Base-by-base conservation (phyloP, 2,797 vertebrate species). In the Craterocephalus amniculus region DNA sequence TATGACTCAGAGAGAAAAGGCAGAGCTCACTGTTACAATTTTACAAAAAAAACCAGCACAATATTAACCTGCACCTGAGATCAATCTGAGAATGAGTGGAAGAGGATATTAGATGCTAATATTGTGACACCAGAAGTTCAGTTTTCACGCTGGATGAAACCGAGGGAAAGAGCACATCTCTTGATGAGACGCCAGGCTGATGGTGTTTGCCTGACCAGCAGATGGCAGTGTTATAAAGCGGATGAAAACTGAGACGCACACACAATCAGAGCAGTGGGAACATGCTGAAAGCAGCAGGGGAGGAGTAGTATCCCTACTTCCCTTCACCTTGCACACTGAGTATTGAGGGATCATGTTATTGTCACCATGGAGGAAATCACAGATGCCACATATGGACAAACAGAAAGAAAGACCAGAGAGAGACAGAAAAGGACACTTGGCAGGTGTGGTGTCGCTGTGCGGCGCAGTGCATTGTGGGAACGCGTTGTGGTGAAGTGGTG, bases 161-260 rank as follows among this genome's bases (percentile, higher is more conserved):
- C 11, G 13, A 29, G 49, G 26, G 62, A 73, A 68, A 69, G 34
- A n/a, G 14, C 16, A 51, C 3, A 38, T 6, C 9, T 38, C 22
- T 31, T 36, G 12, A 43, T 54, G 27, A 34, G 29, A 22, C 48
- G 48, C 29, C 45, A 60, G 34, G 26, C 5, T 34, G 31, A 8
- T 54, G 51, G 4, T 51, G 60, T 74, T 85, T 74, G 20, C 45
- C 31, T 70, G 26, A 56, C 75, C 94, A 92, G 81, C 81, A 93
- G 92, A 79, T 80, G 85, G 91, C 20, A 87, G 57, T 88, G 74
- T 78, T 87, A 81, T 80, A 75, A 87, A 84, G 78, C 72, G 59
- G 34, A 91, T 86, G 76, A 20, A 5, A 36, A 79, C 57, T 31
- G 8, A 67, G 63, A 67, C 2, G 9, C 4, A 16, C 29, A 70